A percentile compares a stretch with the other conserved stretches of the same genome.
These are phyloP conservation scores for Melanogrammus aeglefinus DNA, from an alignment of 2,797 vertebrate species.

Conservation along the genomic window DNA sequence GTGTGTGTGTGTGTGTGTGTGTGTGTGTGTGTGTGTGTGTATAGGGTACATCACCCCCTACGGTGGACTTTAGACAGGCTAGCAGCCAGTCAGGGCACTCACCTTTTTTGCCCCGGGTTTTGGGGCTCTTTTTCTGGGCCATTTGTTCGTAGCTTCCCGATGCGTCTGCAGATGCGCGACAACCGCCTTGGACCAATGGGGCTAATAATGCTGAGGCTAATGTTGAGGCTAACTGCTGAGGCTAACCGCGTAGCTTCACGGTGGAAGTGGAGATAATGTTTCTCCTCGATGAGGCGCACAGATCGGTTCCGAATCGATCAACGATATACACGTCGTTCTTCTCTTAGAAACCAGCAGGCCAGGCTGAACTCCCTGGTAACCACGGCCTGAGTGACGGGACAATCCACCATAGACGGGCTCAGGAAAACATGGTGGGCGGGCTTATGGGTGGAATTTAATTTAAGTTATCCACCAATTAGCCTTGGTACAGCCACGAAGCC, in stretches of 20 bases:
- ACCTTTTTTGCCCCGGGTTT: constrained; percentile 52
- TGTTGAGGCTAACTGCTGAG: too few species aligned
- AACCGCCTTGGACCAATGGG: constrained; percentile 7
- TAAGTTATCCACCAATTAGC: constrained; percentile 36
- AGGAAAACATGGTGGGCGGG: not conserved
- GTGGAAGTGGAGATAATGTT: too few species aligned
- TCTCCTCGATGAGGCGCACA: too few species aligned
- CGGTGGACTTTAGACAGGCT: too few species aligned
- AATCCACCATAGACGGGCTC: constrained; percentile 17
- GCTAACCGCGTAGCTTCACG: not conserved
- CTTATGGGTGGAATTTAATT: not conserved
- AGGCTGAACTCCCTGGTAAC: not conserved
- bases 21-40: too few species aligned
- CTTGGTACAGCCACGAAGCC: constrained; percentile 8
- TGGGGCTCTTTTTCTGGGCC: constrained; percentile 53
- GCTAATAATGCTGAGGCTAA: too few species aligned
- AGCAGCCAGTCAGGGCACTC: constrained; percentile 17
- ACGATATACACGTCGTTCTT: not conserved
- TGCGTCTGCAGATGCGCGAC: not conserved
- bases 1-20: too few species aligned
- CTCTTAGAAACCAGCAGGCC: not conserved
- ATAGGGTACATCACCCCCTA: not conserved
- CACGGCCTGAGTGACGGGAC: not conserved
- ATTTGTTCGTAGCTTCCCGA: constrained; percentile 24
- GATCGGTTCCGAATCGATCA: too few species aligned